Percentiles rank a stretch among this genome's conserved stretches.
phyloP scores from a whole-genome alignment of 2,113 vertebrate species.

The Centropristis striata region DNA sequence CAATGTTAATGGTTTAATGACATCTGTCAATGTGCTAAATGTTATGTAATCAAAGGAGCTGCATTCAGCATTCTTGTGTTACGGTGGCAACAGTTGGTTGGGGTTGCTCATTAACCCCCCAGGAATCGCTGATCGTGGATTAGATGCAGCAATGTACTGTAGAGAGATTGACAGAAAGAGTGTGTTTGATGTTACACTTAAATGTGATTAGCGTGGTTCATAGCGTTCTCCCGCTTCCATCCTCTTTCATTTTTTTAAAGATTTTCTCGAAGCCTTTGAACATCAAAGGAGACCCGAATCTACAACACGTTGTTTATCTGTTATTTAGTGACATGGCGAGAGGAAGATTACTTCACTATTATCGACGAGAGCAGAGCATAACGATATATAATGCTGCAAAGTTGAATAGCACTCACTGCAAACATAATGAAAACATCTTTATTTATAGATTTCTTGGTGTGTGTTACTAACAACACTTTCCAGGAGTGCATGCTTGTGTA shows the following conservation, averaged over 20 bases:
- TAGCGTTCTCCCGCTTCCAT: background rate
- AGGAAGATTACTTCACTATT: conserved; percentile 38
- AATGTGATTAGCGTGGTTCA: background rate
- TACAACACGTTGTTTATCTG: conserved; percentile 6
- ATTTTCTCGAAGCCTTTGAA: conserved; percentile 46
- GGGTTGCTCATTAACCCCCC: background rate
- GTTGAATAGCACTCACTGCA: background rate
- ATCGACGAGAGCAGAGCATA: background rate
- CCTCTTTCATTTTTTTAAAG: background rate
- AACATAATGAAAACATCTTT: background rate
- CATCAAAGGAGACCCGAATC: conserved; percentile 24
- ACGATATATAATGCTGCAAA: background rate
- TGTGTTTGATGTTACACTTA: conserved; percentile 30
- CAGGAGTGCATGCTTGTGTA: background rate
- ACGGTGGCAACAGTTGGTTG: conserved; percentile 18
- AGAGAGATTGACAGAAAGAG: background rate
- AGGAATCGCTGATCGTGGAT: background rate
- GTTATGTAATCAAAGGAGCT: conserved; percentile 3
- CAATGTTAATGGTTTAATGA: conserved; percentile 18
- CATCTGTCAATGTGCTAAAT: background rate
- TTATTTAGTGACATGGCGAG: conserved; percentile 4
- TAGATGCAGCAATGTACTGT: conserved; percentile 2
- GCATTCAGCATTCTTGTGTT: conserved; percentile 15
- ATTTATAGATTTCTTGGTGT: background rate
- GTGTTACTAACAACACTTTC: background rate